Base-by-base conservation (phyloP, 1,140 invertebrate genomes). In the Stegodyphus mimosarum region DNA sequence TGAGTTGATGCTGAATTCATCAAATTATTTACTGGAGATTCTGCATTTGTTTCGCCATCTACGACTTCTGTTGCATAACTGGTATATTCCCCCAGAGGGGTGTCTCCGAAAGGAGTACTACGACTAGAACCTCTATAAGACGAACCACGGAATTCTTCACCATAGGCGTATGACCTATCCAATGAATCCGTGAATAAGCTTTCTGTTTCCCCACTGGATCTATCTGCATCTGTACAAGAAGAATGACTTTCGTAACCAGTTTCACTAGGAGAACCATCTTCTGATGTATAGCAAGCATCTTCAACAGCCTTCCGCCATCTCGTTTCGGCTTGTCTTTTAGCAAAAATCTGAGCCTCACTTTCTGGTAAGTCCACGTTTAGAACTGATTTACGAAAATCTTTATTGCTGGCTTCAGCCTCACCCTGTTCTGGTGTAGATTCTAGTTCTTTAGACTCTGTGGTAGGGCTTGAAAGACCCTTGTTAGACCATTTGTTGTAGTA, bases 241-340 rank as follows among this genome's bases (percentile, higher is more conserved):
- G 70, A 83, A 17, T 67, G 64, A n/a, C 64, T 67, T 15, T 83
- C 79, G 11, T 83, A 83, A 11, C 79, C 79, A 18, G 79, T 83
- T 66, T 83, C 79, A 13, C 78, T 80, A 1, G 78, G 78, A 1
- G 78, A 80, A 5, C 79, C 79, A n/a, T 83, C 79, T 15, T 83
- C 79, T 3, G 79, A 83, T 15, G 70, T 71, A 18, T 52, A 73
- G 6, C 13, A 50, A 6, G 9, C 17, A 15, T 80, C 78, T 50
- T 80, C 78, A 2, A 17, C 13, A 17, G 78, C n/a, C 15, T 11
- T 49, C 15, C 67, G 51, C 66, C 78, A 72, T 13, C 67, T 71
- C 7, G 52, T 52, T 11, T 83, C 79, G 6, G 78, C 78, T 17
- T 70, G 55, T 15, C 15, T 60, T 60, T 15, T 60, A 10, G 55